Evolutionary conservation across 2,888 invertebrate genomes (phyloP), one percentile per base, ranked within the genome.

Genomic region (Hirtodrosophila trivittata): DNA sequence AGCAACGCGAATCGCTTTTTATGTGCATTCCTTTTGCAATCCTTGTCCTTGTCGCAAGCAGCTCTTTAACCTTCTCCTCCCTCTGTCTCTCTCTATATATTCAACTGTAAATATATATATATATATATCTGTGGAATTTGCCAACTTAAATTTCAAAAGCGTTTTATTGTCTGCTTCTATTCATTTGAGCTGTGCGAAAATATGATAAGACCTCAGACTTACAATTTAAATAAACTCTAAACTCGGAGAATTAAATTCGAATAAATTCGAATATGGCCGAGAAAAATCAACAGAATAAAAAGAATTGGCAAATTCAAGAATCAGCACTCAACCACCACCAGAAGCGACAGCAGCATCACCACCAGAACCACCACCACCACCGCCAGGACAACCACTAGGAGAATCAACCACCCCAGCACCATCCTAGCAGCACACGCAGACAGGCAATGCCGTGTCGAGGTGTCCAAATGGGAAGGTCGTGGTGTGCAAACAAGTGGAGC

Each of bases 221-320:
- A 60, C 38, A 60, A 62, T 43, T 59, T 59, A 49, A 50, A 62
- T 81, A 60, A 73, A 59, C 51, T 62, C n/a, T 32, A 42, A 69
- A 49, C 21, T 51, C 25, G 33, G 50, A 33, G 66, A 46, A 49
- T 46, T 69, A 38, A n/a, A 28, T 28, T 52, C 43, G 69, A 77
- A 75, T 85, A 77, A 85, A 75, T 85, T 75, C 85, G 85, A 72
- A 57, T 72, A 52, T 62, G 60, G 47, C 51, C 51, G 67, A 47
- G 45, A 57, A 69, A 66, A 70, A 70, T 72, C 66, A 60, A 51
- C 73, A 66, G 25, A 28, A n/a, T 8, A 28, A 28, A 28, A 28
- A 30, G 49, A 52, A 59, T 51, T 66, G 50, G 42, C 49, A 66
- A 50, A 42, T 46, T 46, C 55, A 51, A 37, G 60, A 66, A 66